Base-by-base conservation (phyloP, 2,888 invertebrate genomes). In the Limnephilus lunatus region DNA sequence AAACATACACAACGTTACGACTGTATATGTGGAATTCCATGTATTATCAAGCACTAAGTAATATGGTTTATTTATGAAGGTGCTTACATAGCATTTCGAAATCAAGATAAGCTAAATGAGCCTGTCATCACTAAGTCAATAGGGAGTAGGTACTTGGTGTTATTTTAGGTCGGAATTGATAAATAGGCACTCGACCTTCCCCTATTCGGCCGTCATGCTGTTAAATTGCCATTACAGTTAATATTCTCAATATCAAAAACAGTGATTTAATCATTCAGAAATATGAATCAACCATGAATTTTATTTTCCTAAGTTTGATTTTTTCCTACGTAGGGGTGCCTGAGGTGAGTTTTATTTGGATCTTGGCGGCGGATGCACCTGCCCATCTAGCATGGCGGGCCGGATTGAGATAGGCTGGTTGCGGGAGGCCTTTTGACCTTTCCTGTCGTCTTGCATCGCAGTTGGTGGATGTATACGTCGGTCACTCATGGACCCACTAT, bases 81-180 rank as follows among this genome's bases (percentile, higher is more conserved):
- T 68, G n/a, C 68, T 68, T 68, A 14, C 48, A 15, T 48, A 68
- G 25, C 3, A 35, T 83, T 25, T 83, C 30, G 35, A 86, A 30
- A 48, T 86, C 85, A 12, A 48, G 85, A 86, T 86, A 44, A 86
- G 85, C 85, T 48, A 86, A 86, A 86, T 30, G 85, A 44, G 44
- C 39, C 44, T 85, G 85, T 86, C 85, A 48, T 86, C 85, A 44
- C n/a, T 12, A 30, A 86, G 68, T 68, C 39, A 86, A 32, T 82
- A 86, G 48, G 48, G 48, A 44, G 48, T 86, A n/a, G 9, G 9
- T 68, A n/a, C 68, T n/a, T 68, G 7, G 25, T 68, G 68, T 35
- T 86, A 48, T 44, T 48, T 44, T 39, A 86, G 85, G 48, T n/a
- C 48, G n/a, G 85, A 44, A 30, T n/a, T 86, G 85, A 48, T 86